phyloP scores from a whole-genome alignment of 2,888 invertebrate species.

The Galeruca laticollis region DNA sequence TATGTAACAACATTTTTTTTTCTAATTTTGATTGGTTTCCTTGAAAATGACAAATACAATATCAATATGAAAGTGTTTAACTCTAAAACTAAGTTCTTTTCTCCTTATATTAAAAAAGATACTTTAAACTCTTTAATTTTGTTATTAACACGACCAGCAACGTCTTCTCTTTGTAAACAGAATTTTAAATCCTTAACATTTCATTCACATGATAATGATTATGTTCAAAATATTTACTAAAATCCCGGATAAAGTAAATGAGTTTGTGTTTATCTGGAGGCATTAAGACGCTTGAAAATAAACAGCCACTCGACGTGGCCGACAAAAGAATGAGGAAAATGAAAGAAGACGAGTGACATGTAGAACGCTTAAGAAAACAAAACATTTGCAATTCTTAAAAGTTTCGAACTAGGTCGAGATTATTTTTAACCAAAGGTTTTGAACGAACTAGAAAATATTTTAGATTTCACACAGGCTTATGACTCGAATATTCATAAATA shows the following conservation, averaged over 20 bases:
- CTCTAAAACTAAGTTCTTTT: too few species aligned
- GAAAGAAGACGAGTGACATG: slow-evolving; percentile 1
- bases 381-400: slow-evolving; percentile 10
- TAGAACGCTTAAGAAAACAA: not conserved
- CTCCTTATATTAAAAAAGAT: too few species aligned
- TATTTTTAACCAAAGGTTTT: slow-evolving; percentile 4
- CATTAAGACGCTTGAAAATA: not conserved
- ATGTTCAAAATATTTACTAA: not conserved
- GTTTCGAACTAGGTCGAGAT: slow-evolving; percentile 1
- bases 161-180: not conserved
- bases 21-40: too few species aligned
- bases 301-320: not conserved
- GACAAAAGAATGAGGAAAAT: slow-evolving; percentile 5
- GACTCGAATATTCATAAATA: not conserved
- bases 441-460: not conserved
- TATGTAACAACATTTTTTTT: too few species aligned
- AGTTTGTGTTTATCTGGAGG: not conserved
- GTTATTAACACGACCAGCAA: too few species aligned
- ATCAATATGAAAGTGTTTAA: too few species aligned
- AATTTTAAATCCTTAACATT: not conserved
- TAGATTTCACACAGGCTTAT: too few species aligned
- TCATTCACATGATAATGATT: not conserved
- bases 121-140: too few species aligned
- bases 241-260: not conserved
- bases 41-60: too few species aligned